These are phyloP conservation scores for Timandra comae DNA, from an alignment of 2,888 invertebrate genomes.

Conservation along the genomic window DNA sequence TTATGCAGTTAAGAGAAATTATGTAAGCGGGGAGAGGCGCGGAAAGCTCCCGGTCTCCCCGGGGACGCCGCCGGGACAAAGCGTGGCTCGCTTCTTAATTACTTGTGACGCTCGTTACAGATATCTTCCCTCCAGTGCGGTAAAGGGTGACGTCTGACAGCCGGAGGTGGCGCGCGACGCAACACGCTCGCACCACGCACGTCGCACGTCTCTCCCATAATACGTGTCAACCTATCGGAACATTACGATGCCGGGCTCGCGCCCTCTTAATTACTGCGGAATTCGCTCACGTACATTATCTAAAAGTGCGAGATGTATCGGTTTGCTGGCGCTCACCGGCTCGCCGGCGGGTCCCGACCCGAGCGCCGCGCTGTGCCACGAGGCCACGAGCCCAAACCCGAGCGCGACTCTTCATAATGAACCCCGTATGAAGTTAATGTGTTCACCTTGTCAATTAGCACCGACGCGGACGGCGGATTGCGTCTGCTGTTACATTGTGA, in stretches of 20 bases:
- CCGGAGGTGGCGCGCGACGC: constrained; percentile 23
- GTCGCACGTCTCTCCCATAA: constrained; percentile 16
- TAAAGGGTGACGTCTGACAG: constrained; percentile 45
- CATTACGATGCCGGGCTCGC: constrained; percentile 42
- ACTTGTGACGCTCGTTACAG: constrained; percentile 58
- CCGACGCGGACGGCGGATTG: constrained; percentile 23
- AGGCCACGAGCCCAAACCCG: too few species aligned
- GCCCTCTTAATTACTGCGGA: constrained; percentile 43
- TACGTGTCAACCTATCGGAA: constrained; percentile 41
- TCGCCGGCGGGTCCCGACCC: constrained; percentile 1
- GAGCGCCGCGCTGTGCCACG: constrained; percentile 1
- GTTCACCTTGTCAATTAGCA: constrained; percentile 16
- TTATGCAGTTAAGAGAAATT: constrained; percentile 69
- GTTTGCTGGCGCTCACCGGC: constrained; percentile 23
- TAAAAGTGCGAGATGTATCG: constrained; percentile 25
- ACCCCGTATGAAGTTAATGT: constrained; percentile 12
- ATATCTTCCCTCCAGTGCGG: constrained; percentile 45
- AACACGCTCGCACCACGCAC: constrained; percentile 12
- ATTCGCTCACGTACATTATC: constrained; percentile 30
- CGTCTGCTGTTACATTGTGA: constrained; percentile 30
- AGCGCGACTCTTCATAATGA: constrained; percentile 11
- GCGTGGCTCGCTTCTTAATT: constrained; percentile 65
- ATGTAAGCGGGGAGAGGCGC: constrained; percentile 57
- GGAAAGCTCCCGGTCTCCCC: constrained; percentile 38
- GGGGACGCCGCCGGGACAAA: constrained; percentile 34